phyloP scores from a whole-genome alignment of 1,140 invertebrate species.

The Chelonus insularis region DNA sequence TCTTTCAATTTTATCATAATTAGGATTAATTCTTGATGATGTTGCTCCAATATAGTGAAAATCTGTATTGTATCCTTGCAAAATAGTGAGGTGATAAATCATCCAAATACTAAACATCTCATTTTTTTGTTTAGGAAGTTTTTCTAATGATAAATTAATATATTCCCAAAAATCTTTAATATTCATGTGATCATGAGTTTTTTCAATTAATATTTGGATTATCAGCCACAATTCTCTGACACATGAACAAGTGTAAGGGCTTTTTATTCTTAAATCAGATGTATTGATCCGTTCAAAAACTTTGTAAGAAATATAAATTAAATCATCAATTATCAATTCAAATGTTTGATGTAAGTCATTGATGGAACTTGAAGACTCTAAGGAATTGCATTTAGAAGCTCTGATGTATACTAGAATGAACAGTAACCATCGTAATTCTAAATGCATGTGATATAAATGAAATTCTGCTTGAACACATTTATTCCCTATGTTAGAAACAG shows the following conservation, averaged over 20 bases:
- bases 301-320: slow-evolving; percentile 48
- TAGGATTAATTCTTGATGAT: slow-evolving; percentile 39
- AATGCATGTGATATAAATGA: slow-evolving; percentile 57
- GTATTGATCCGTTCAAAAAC: slow-evolving; percentile 47
- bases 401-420: slow-evolving; percentile 44
- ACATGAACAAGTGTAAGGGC: slow-evolving; percentile 56
- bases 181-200: slow-evolving; percentile 3
- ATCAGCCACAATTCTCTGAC: slow-evolving; percentile 57
- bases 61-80: slow-evolving; percentile 48
- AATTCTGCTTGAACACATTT: slow-evolving; percentile 54
- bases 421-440: slow-evolving; percentile 56
- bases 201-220: slow-evolving; percentile 49
- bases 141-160: slow-evolving; percentile 45
- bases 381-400: slow-evolving; percentile 34
- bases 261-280: slow-evolving; percentile 44
- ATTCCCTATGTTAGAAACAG: slow-evolving; percentile 50
- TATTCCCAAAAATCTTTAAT: slow-evolving; percentile 49
- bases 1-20: slow-evolving; percentile 49
- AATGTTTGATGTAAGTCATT: slow-evolving; percentile 43
- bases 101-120: slow-evolving; percentile 54
- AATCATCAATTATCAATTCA: slow-evolving; percentile 43
- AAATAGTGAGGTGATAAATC: slow-evolving; percentile 49
- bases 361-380: slow-evolving; percentile 22
- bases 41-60: slow-evolving; percentile 39
- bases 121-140: slow-evolving; percentile 43